Percentiles rank a stretch among this genome's conserved stretches.
Evolutionary conservation across 2,113 vertebrate species (phyloP).

Genomic region (Laticauda laticaudata): DNA sequence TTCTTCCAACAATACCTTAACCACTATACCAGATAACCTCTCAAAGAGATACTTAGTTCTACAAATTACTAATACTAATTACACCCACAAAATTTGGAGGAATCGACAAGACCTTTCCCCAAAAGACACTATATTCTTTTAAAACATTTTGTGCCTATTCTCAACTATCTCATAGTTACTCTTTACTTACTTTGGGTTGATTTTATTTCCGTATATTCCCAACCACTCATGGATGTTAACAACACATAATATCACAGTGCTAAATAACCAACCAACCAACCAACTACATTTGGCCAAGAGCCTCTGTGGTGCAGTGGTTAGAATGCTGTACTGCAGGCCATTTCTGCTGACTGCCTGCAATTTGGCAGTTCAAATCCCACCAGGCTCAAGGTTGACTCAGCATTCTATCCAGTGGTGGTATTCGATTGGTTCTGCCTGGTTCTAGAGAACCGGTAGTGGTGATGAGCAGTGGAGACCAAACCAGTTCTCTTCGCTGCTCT

Average conservation of each 20-base stretch:
- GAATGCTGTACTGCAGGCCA: too few species aligned
- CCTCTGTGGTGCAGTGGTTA: too few species aligned
- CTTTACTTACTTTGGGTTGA: neutral
- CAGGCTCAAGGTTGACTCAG: too few species aligned
- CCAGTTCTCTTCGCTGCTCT: too few species aligned
- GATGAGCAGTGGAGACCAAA: too few species aligned
- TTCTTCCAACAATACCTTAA: neutral
- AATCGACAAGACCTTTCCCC: neutral
- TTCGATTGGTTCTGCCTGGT: too few species aligned
- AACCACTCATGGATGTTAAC: neutral
- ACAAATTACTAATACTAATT: neutral
- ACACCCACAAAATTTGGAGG: neutral
- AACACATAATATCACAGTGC: neutral
- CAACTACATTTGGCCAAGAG: neutral
- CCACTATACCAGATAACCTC: neutral
- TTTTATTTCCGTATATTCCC: neutral
- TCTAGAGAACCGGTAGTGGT: too few species aligned
- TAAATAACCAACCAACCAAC: neutral
- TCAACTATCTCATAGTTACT: neutral
- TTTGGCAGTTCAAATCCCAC: too few species aligned
- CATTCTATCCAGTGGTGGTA: too few species aligned
- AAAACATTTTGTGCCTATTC: neutral
- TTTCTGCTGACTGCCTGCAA: too few species aligned
- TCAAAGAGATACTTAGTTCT: neutral
- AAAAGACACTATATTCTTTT: neutral